Evolutionary conservation across 2,113 vertebrate species (phyloP), one percentile per base, ranked within the genome.

Genomic region (Platysteira castanea): DNA sequence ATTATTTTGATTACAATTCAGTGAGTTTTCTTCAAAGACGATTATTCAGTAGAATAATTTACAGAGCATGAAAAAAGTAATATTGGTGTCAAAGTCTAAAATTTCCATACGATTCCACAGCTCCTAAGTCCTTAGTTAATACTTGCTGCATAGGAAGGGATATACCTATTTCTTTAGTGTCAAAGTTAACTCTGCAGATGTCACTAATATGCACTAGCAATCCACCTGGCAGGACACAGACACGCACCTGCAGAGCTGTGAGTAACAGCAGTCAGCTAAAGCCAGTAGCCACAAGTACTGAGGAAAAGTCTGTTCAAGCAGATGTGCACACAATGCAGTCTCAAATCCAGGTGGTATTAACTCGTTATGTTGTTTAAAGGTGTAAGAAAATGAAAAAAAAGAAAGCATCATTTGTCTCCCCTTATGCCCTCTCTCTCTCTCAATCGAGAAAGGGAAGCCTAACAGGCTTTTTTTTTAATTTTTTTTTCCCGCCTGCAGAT

Each of bases 1-100:
- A 94, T 87, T 87, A 76, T 96, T 94, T 91, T 89, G 42, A 89
- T 91, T 91, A 67, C 26, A 96, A 73, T 89, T 87, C 57, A 85
- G 11, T 1, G 1, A 73, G 27, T 63, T 86, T 96, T 96, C 54
- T 91, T 95, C 70, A 83, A 94, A 87, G 60, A 52, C 0, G 0
- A 26, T 79, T 89, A 83, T 73, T 79, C 85, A 49, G 39, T 41
- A 33, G 65, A 89, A 83, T 91, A 80, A 83, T 85, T 76, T 76
- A 80, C 31, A 37, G 37, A 82, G 63, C 39, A 54, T 35, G 49
- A 82, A 89, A 84, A 70, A 75, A 67, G 44, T 13, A 53, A 50
- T 22, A 59, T 27, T 89, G 74, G 21, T 69, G 77, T 85, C 57
- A 83, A 90, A 92, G 86, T 59, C 47, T 83, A 73, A 83, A 83